Evolutionary conservation across 2,888 invertebrate species (phyloP).

Genomic region (Tenthredo livida): DNA sequence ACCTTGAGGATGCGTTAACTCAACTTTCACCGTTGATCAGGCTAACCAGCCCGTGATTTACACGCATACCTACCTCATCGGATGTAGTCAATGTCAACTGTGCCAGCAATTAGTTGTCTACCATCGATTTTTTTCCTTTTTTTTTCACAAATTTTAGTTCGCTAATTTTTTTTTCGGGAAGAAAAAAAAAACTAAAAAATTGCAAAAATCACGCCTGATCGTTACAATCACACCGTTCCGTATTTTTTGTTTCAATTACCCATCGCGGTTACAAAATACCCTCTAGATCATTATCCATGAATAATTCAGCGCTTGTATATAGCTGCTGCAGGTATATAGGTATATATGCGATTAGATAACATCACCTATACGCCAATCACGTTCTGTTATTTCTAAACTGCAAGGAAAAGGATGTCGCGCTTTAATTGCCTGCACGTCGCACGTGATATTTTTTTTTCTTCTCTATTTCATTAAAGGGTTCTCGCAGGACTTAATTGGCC

Average conservation of each 20-base stretch:
- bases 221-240: background rate
- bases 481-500: background rate
- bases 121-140: background rate
- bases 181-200: background rate
- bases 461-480: background rate
- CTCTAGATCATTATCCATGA: background rate
- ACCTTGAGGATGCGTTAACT: slow-evolving; percentile 70
- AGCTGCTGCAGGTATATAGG: too few relatives aligned
- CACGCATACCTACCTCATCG: slow-evolving; percentile 58
- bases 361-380: background rate
- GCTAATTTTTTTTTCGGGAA: background rate
- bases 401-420: background rate
- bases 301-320: background rate
- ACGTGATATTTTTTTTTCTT: background rate
- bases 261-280: too few relatives aligned
- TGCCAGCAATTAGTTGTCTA: background rate
- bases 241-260: background rate
- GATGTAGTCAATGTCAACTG: slow-evolving; percentile 69
- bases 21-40: slow-evolving; percentile 70
- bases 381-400: background rate
- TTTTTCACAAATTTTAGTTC: background rate
- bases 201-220: background rate
- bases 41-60: slow-evolving; percentile 55
- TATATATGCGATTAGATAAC: background rate
- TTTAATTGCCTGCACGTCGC: background rate